Evolutionary conservation across 1,140 invertebrate genomes (phyloP).

Genomic region (Drosophila kohkoa): DNA sequence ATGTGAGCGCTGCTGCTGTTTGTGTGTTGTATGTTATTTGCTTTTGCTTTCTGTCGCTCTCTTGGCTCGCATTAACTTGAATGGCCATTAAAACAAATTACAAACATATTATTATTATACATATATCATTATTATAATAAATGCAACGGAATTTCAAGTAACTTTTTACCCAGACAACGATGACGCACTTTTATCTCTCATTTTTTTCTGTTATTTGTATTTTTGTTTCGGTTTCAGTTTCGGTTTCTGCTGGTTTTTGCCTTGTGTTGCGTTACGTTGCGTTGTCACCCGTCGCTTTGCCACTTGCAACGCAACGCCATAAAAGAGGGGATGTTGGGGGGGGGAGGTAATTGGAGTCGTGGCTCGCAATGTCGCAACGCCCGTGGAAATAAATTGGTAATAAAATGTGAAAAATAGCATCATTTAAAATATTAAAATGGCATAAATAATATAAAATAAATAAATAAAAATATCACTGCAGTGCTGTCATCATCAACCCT

Average conservation of each 20-base stretch:
- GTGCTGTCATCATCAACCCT: constrained; percentile 43
- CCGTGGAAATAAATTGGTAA: constrained; percentile 77
- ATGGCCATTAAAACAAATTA: constrained; percentile 70
- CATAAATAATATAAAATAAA: constrained; percentile 81
- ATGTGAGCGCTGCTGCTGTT: not conserved
- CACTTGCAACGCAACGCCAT: constrained; percentile 25
- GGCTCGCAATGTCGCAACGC: constrained; percentile 26
- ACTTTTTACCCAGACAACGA: constrained; percentile 25
- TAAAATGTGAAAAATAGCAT: constrained; percentile 81
- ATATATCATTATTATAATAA: constrained; percentile 59
- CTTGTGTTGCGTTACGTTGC: no score
- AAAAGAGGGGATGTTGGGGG: not conserved
- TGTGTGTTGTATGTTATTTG: not conserved
- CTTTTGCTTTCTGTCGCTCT: constrained; percentile 6
- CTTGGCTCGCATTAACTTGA: constrained; percentile 46
- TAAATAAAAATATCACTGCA: constrained; percentile 78
- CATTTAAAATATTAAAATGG: constrained; percentile 77
- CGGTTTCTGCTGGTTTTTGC: not conserved
- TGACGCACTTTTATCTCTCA: constrained; percentile 5
- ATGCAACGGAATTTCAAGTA: constrained; percentile 52
- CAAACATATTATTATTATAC: constrained; percentile 62
- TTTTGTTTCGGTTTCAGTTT: not conserved
- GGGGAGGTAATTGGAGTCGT: constrained; percentile 26
- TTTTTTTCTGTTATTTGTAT: not conserved
- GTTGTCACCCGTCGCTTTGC: constrained; percentile 20